Conservation (phyloP, 2,888 invertebrate genomes). For the Entomobrya multifasciata region DNA sequence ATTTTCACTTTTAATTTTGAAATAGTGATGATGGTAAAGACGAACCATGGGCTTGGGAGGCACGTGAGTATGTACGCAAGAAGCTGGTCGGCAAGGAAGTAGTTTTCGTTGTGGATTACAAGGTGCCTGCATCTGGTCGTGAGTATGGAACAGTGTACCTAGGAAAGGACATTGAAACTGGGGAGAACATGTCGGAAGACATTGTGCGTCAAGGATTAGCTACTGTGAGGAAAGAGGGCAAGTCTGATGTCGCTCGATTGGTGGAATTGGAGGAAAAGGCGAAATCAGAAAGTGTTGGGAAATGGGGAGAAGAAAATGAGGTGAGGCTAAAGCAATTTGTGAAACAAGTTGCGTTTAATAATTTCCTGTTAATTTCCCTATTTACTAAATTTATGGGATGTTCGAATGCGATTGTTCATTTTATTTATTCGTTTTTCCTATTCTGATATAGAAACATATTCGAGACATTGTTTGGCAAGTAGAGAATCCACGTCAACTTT, state of each 20-base stretch:
- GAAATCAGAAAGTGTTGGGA: constrained; percentile 92
- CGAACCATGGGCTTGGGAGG: constrained; percentile 98
- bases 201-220: constrained; percentile 95
- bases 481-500: constrained; percentile 91
- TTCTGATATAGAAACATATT: constrained; percentile 85
- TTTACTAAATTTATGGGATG: too few relatives aligned
- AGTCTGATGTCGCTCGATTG: constrained; percentile 87
- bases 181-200: constrained; percentile 93
- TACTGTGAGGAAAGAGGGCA: constrained; percentile 87
- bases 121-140: constrained; percentile 87
- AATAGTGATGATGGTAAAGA: constrained; percentile 87
- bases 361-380: too few relatives aligned
- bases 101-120: constrained; percentile 85
- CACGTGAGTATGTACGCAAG: constrained; percentile 95
- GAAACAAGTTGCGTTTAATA: background rate
- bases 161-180: constrained; percentile 87
- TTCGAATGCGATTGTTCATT: too few relatives aligned
- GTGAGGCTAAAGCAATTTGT: constrained; percentile 47
- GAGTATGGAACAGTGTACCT: constrained; percentile 94
- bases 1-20: background rate
- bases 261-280: constrained; percentile 95
- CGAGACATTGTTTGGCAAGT: constrained; percentile 94
- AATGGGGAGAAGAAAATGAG: constrained; percentile 84
- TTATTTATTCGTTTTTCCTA: too few relatives aligned
- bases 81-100: constrained; percentile 96